A percentile compares a stretch with the other conserved stretches of the same genome.
Evolutionary conservation across 1,140 invertebrate species (phyloP).

Genomic region (Oncopeltus fasciatus): DNA sequence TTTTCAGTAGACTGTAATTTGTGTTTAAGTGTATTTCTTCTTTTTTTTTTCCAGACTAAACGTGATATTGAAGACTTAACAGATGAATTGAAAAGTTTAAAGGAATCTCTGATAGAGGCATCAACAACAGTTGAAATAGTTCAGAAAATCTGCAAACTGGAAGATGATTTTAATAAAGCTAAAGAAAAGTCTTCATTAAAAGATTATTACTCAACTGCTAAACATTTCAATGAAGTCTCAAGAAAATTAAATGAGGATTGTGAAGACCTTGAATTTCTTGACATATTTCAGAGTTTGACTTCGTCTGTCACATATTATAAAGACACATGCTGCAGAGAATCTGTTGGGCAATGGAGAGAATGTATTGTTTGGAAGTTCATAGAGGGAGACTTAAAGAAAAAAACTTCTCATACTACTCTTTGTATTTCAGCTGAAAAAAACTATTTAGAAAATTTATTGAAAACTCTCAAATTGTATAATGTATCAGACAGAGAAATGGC

Average conservation of each 20-base stretch:
- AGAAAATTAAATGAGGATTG: not conserved
- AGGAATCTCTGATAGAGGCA: conserved; percentile 2
- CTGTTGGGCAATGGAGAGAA: conserved; percentile 10
- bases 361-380: conserved; percentile 4
- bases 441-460: conserved; percentile 10
- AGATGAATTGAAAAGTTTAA: conserved; percentile 10
- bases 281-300: conserved; percentile 10
- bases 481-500: conserved; percentile 11
- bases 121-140: not conserved
- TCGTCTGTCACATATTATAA: not conserved
- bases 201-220: conserved; percentile 5
- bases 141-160: conserved; percentile 8
- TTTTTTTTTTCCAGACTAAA: conserved; percentile 9
- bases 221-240: conserved; percentile 5
- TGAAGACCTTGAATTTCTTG: conserved; percentile 7
- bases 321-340: conserved; percentile 2
- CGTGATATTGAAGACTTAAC: conserved; percentile 1
- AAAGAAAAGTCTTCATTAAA: not conserved
- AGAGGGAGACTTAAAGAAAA: not conserved
- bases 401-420: not conserved
- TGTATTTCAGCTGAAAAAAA: not conserved
- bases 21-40: not conserved
- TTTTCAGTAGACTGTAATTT: too few species aligned
- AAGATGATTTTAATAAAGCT: conserved; percentile 2
- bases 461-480: conserved; percentile 15